Evolutionary conservation across 2,888 invertebrate genomes (phyloP), one percentile per base, ranked within the genome.

Genomic region (Busseola fusca): DNA sequence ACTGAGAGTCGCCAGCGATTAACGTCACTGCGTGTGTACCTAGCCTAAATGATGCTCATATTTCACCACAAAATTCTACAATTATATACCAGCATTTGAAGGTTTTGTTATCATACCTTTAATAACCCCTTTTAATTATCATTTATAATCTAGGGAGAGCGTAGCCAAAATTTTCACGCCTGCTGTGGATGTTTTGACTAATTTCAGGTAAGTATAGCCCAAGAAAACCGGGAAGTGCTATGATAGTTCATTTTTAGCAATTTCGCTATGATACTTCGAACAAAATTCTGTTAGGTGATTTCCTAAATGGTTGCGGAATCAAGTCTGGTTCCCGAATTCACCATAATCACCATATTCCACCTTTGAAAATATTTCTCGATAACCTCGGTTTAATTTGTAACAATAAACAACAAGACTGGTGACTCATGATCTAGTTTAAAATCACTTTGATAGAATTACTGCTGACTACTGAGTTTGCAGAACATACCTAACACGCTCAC

Each of bases 381-480:
- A 54, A n/a, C 27, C 1, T 72, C 14, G 42, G 9, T 5, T 50
- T 34, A 5, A 34, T 42, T 21, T 52, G 6, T 54, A 18, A 30
- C 30, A 59, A 37, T 48, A 54, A 67, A 27, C 21, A 63, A 63
- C 5, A 52, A 18, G 25, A 25, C 16, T 42, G 30, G 54, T 10
- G 10, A 56, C 16, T 54, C 21, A 45, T 40, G 34, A 60, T 48
- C 48, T 45, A 18, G 45, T 64, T 54, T 21, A 50, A 69, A 69
- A 69, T 50, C 50, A 64, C 34, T 60, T 40, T 64, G 37, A 67
- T 54, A 48, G 21, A 27, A 59, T 59, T 45, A 57, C 37, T 50
- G n/a, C 48, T 58, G 40, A 54, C 45, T 69, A 65, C 54, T 9
- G 21, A 34, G 1, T 52, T 27, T 14, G 37, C 50, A 69, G 30